These are phyloP conservation scores for Erythrocebus patas DNA, from an alignment of 2,113 vertebrate genomes.

Conservation along the genomic window DNA sequence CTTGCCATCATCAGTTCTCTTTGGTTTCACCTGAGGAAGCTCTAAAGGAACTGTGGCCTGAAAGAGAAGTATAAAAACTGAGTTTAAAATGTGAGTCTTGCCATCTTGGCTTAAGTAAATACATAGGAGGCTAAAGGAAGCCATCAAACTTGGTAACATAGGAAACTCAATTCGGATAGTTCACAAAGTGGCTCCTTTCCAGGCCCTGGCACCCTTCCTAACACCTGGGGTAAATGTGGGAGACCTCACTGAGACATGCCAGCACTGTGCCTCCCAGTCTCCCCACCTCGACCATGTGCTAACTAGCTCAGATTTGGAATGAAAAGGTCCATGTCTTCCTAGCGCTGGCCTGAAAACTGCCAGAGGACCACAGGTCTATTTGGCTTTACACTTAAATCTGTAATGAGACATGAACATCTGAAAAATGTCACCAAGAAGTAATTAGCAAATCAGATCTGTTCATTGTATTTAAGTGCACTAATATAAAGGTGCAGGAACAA, in stretches of 20 bases:
- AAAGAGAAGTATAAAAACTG: background rate
- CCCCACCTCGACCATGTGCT: background rate
- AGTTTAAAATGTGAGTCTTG: background rate
- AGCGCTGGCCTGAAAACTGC: background rate
- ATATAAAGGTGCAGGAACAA: background rate
- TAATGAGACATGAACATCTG: background rate
- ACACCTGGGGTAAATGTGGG: background rate
- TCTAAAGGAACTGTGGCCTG: constrained; percentile 88
- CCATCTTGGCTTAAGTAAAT: background rate
- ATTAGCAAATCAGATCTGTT: background rate
- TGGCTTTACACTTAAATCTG: background rate
- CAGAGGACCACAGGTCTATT: background rate
- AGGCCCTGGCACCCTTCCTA: background rate
- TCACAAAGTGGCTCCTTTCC: background rate
- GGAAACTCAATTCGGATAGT: background rate
- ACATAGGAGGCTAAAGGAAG: background rate
- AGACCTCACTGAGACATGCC: background rate
- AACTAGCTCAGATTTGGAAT: background rate
- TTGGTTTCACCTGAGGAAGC: constrained; percentile 84
- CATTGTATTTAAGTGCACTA: background rate
- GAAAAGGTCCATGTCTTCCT: background rate
- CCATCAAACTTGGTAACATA: background rate
- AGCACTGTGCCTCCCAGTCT: background rate
- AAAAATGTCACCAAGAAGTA: background rate
- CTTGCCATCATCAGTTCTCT: constrained; percentile 76